Evolutionary conservation across 2,888 invertebrate species (phyloP), one percentile per base, ranked within the genome.

Genomic region (Sarcophaga carnaria): DNA sequence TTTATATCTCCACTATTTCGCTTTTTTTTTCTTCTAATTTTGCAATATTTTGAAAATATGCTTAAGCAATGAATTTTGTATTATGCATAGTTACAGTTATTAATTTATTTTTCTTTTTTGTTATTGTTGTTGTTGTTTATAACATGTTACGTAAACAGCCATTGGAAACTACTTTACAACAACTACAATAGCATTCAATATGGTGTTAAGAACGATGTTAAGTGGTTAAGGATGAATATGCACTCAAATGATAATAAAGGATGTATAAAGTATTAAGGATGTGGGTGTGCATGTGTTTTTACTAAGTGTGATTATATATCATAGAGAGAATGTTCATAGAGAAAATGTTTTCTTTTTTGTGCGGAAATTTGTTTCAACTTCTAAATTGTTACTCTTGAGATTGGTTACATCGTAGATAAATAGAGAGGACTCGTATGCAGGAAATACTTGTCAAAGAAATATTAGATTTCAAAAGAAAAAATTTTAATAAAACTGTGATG

Each of bases 121-220:
- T 37, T 37, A 0, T 2, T 10, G 10, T 37, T 37, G 37, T 37
- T 37, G 37, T 74, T 45, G 54, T 54, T 54, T 14, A 25, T 12
- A 74, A 74, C 45, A 74, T 74, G 62, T 74, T 47, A 25, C 22
- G 4, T 75, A 10, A 63, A 47, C 49, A 63, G 47, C 25, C 74
- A 75, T 75, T 75, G 74, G 63, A 75, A 75, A 76, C 76, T 66
- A 76, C 54, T 66, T 54, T 37, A 76, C 76, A 64, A 11, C 17
- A 54, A 54, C 54, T 10, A 54, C 54, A 76, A 66, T 49, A 54
- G 20, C 60, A 69, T 77, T 69, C 60, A 77, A 77, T 67, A 77
- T 77, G 77, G 67, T 69, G 77, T 77, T 69, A 59, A 77, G 69
- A 77, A 69, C 60, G 60, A 77, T 77, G 76, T 77, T 67, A 77